A percentile compares a stretch with the other conserved stretches of the same genome.
Evolutionary conservation across 2,797 vertebrate species (phyloP).

Genomic region (Eulemur rubriventer): DNA sequence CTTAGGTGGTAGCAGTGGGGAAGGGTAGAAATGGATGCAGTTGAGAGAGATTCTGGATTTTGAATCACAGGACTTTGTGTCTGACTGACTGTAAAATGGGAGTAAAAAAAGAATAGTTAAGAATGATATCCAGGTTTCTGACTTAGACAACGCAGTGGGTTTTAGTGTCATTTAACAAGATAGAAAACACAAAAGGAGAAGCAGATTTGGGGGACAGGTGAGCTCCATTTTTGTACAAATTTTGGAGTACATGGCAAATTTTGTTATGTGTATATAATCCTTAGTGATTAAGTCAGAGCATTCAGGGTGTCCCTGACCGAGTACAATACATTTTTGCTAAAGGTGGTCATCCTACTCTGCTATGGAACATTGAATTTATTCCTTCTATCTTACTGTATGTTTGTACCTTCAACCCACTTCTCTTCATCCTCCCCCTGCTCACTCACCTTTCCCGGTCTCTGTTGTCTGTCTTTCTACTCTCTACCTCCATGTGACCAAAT

Average conservation of each 20-base stretch:
- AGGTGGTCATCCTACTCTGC: background rate
- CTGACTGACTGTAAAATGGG: background rate
- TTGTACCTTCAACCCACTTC: no score
- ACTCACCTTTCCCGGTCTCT: no score
- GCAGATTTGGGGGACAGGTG: background rate
- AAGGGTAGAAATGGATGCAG: background rate
- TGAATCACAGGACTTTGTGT: background rate
- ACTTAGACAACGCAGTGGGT: background rate
- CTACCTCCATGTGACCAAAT: no score
- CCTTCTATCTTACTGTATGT: background rate
- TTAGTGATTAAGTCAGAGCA: background rate
- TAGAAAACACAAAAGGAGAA: background rate
- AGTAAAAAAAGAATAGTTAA: background rate
- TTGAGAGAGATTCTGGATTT: background rate
- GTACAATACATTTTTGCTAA: background rate
- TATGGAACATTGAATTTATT: background rate
- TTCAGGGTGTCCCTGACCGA: background rate
- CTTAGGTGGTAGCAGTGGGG: background rate
- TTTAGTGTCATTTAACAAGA: background rate
- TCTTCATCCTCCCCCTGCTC: no score
- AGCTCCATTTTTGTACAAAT: background rate
- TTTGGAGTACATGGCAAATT: background rate
- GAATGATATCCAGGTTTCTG: background rate
- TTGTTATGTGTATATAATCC: background rate
- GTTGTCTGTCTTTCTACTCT: no score